These are phyloP conservation scores for Iselma pallidipennis DNA, from an alignment of 2,888 invertebrate genomes.

Conservation along the genomic window DNA sequence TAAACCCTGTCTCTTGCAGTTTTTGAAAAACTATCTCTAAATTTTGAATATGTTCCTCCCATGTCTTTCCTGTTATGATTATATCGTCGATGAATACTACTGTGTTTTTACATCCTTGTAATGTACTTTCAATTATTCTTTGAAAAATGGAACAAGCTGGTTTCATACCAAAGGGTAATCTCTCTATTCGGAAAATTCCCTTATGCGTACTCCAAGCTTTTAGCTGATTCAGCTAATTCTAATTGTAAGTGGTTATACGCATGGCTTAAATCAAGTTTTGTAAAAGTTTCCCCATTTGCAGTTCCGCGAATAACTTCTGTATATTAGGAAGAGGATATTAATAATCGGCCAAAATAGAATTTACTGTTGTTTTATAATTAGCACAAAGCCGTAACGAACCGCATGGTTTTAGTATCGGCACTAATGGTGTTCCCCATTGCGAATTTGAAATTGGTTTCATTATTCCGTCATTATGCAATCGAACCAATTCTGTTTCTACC, in stretches of 20 bases:
- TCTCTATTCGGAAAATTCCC: slow-evolving; percentile 1
- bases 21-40: slow-evolving; percentile 34
- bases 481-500: slow-evolving; percentile 24
- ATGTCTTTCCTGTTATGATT: slow-evolving; percentile 35
- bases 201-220: slow-evolving; percentile 6
- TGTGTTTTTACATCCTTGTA: slow-evolving; percentile 39
- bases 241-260: slow-evolving; percentile 6
- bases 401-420: slow-evolving; percentile 34
- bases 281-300: slow-evolving; percentile 25
- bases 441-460: slow-evolving; percentile 14
- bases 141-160: slow-evolving; percentile 28
- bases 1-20: slow-evolving; percentile 35
- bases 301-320: slow-evolving; percentile 13
- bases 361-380: slow-evolving; percentile 38
- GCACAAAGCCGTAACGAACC: slow-evolving; percentile 34
- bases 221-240: not conserved
- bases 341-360: slow-evolving; percentile 28
- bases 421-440: slow-evolving; percentile 37
- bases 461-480: slow-evolving; percentile 22
- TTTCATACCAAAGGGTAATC: slow-evolving; percentile 7
- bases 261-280: slow-evolving; percentile 10
- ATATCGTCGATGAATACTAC: slow-evolving; percentile 44
- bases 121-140: slow-evolving; percentile 41
- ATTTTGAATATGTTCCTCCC: slow-evolving; percentile 31
- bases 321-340: slow-evolving; percentile 30